Base-by-base conservation (phyloP, 2,797 vertebrate species). In the Paramormyrops hopkinsi region DNA sequence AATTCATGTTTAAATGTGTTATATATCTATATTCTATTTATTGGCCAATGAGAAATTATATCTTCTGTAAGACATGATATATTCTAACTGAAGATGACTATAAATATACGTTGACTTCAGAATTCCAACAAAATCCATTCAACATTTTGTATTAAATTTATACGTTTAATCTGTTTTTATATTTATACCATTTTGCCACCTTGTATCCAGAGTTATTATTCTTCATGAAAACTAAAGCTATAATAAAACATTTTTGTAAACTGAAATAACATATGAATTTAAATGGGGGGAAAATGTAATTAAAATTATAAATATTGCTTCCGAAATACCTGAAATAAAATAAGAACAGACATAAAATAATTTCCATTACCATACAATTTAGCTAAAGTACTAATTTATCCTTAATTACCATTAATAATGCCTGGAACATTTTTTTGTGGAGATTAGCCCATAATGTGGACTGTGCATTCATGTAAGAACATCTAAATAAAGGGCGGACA, bases 121-220 rank as follows among this genome's bases (percentile, higher is more conserved):
- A 54, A 76, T 53, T 92, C 91, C 89, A 84, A 90, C 90, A 41
- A 79, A 89, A 92, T 91, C 89, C 25, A 46, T 48, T 89, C 89
- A 86, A 91, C 93, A 91, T 44, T 90, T 89, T 37, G 89, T 88
- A 22, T 0, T 2, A 19, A 69, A 11, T 54, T 41, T 12, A 88
- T 25, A 14, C 22, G 22, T 44, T 25, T 54, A 73, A 0, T 69
- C 59, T 73, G 29, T 53, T 33, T 90, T 53, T 33, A 73, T 73
- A 88, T 76, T 83, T 84, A 50, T 12, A 65, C 33, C 44, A 22
- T 33, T 2, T 2, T 65, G 6, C 65, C 6, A 65, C 46, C 22
- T 88, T 25, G 46, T 76, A 37, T 7, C 79, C 44, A 62, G n/a
- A 8, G 22, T 62, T 62, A 62, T 62, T 62, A 25, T 11, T 62